Evolutionary conservation across 2,113 vertebrate genomes (phyloP).

Genomic region (Otis tarda): DNA sequence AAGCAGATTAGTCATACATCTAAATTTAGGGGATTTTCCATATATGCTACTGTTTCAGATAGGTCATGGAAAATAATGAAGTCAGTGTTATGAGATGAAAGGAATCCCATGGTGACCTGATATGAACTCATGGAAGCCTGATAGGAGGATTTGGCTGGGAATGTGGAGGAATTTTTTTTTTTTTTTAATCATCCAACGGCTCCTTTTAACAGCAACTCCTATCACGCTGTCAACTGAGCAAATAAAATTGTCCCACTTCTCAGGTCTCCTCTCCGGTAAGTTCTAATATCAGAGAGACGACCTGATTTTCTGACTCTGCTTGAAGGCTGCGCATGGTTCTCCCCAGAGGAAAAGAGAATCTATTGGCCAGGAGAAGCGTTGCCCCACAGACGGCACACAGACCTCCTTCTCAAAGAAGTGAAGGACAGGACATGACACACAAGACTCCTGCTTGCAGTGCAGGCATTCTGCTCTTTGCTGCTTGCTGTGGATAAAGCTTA

Average conservation of each 20-base stretch:
- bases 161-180: slow-evolving; percentile 25
- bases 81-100: slow-evolving; percentile 53
- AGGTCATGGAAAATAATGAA: slow-evolving; percentile 62
- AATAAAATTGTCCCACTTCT: slow-evolving; percentile 6
- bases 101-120: slow-evolving; percentile 49
- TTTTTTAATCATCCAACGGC: slow-evolving; percentile 38
- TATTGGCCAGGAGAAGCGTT: neutral
- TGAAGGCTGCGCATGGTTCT: neutral
- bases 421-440: neutral
- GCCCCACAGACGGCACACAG: neutral
- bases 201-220: slow-evolving; percentile 19
- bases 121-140: slow-evolving; percentile 40
- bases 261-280: neutral
- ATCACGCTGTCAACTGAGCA: slow-evolving; percentile 3
- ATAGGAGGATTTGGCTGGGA: slow-evolving; percentile 48
- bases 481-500: neutral
- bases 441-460: neutral
- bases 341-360: neutral
- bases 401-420: neutral
- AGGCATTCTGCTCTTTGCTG: neutral
- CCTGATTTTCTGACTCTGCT: neutral
- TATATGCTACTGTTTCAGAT: slow-evolving; percentile 46
- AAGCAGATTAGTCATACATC: slow-evolving; percentile 12
- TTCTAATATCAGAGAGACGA: neutral
- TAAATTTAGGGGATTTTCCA: slow-evolving; percentile 35